Evolutionary conservation across 2,797 vertebrate species (phyloP).

Genomic region (Macropus fuliginosus): DNA sequence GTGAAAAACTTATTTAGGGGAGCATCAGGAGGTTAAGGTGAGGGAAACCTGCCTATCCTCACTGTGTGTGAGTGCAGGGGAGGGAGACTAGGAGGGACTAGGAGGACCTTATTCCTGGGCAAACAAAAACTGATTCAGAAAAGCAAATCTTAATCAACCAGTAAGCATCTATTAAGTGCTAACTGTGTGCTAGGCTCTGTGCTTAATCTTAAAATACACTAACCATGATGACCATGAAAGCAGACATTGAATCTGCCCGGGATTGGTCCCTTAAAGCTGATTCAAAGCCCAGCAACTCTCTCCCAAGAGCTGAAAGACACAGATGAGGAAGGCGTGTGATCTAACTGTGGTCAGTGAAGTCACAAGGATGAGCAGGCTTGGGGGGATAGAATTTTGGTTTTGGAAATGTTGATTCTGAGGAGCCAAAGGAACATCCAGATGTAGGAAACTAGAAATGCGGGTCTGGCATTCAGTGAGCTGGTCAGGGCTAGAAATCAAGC

Average conservation of each 20-base stretch:
- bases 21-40: not conserved
- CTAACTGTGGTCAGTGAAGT: not conserved
- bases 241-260: not conserved
- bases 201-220: not conserved
- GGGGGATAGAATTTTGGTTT: not conserved
- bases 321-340: not conserved
- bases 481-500: not conserved
- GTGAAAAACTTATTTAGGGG: not conserved
- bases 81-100: not conserved
- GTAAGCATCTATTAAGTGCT: not conserved
- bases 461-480: not conserved
- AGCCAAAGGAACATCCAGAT: not conserved
- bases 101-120: not conserved
- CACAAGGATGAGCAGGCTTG: not conserved
- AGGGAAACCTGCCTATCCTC: not conserved
- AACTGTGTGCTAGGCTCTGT: not conserved
- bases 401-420: not conserved
- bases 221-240: not conserved
- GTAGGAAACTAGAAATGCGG: not conserved
- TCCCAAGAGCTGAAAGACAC: not conserved
- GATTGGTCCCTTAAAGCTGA: not conserved
- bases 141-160: not conserved
- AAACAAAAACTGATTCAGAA: not conserved
- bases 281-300: not conserved
- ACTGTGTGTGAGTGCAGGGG: not conserved